Conservation (phyloP, 2,797 vertebrate genomes). For the Momotus momota region DNA sequence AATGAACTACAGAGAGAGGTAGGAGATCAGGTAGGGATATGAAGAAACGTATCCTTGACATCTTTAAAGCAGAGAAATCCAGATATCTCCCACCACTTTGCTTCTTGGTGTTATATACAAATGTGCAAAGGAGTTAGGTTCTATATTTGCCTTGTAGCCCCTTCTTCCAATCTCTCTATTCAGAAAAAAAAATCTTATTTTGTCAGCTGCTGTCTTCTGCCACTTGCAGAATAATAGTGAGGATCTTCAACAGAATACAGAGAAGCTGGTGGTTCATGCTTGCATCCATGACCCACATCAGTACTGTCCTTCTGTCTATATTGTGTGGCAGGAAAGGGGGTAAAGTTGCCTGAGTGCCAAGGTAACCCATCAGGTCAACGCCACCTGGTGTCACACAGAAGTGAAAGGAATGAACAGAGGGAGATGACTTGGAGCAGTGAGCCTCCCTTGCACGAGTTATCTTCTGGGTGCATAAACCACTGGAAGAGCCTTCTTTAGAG, state of each 20-base stretch:
- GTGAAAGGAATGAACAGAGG: rapidly evolving
- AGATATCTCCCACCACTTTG: background rate
- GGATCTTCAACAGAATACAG: background rate
- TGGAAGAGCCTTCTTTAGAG: background rate
- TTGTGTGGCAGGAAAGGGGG: background rate
- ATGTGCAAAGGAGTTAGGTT: background rate
- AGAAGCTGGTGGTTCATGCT: background rate
- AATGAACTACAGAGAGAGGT: background rate
- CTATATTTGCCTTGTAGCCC: background rate
- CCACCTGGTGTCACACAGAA: background rate
- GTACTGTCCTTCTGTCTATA: background rate
- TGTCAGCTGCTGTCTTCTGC: background rate
- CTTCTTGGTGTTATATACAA: background rate
- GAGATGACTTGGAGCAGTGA: background rate
- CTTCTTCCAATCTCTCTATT: background rate
- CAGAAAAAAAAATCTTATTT: background rate
- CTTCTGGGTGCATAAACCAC: background rate
- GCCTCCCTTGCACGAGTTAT: background rate
- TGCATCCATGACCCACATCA: rapidly evolving
- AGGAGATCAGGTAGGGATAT: background rate
- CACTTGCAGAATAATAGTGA: background rate
- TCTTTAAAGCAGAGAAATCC: background rate
- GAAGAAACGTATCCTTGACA: background rate
- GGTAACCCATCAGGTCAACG: background rate
- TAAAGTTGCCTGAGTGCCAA: background rate